A percentile compares a stretch with the other conserved stretches of the same genome.
Evolutionary conservation across 2,888 invertebrate genomes (phyloP).

Genomic region (Pammene aurita): DNA sequence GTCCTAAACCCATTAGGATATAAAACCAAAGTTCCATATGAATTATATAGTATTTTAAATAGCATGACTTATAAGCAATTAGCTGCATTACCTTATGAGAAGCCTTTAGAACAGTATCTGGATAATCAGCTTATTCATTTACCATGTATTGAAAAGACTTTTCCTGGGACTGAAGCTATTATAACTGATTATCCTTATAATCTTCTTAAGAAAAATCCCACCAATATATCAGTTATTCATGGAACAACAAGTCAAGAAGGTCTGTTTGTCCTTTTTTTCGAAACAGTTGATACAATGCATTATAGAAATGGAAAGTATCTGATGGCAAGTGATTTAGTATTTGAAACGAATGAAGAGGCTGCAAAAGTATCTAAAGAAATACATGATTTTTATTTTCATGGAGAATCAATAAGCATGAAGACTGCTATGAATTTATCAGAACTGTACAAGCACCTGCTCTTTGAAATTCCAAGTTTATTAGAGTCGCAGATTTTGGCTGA

Average conservation of each 20-base stretch:
- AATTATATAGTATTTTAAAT: slow-evolving; percentile 23
- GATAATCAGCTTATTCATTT: slow-evolving; percentile 68
- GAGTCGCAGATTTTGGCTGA: slow-evolving; percentile 30
- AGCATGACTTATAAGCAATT: slow-evolving; percentile 18
- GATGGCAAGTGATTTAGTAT: slow-evolving; percentile 35
- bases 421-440: slow-evolving; percentile 38
- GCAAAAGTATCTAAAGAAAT: slow-evolving; percentile 45
- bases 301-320: slow-evolving; percentile 34
- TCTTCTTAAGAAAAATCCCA: slow-evolving; percentile 58
- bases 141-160: slow-evolving; percentile 69
- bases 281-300: slow-evolving; percentile 49
- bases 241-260: slow-evolving; percentile 72
- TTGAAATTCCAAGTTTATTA: slow-evolving; percentile 55
- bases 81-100: slow-evolving; percentile 44
- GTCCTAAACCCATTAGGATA: slow-evolving; percentile 18
- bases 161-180: slow-evolving; percentile 63
- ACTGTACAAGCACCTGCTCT: slow-evolving; percentile 48
- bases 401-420: slow-evolving; percentile 46
- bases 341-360: slow-evolving; percentile 44
- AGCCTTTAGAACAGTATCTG: slow-evolving; percentile 64
- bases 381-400: slow-evolving; percentile 49
- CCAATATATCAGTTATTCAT: slow-evolving; percentile 60
- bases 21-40: slow-evolving; percentile 23
- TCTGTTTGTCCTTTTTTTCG: slow-evolving; percentile 54
- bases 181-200: slow-evolving; percentile 70